Base-by-base conservation (phyloP, 2,797 vertebrate genomes). In the Lithobates pipiens region DNA sequence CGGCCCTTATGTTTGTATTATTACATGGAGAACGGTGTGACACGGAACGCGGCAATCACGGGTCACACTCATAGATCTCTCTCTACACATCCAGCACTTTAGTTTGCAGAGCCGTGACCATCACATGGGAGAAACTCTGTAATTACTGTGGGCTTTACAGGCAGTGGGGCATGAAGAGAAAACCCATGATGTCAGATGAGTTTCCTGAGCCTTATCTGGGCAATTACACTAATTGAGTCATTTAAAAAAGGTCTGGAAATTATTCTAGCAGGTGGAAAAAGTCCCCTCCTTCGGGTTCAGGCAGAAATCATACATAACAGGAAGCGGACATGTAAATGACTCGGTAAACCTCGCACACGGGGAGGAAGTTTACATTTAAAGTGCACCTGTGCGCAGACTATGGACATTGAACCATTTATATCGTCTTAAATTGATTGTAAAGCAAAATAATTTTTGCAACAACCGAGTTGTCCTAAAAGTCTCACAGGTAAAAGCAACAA, bases 161-260 rank as follows among this genome's bases (percentile, higher is more conserved):
- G 10, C 42, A 67, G 27, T 29, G 36, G 15, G 61, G 5, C 68
- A 39, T 70, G 39, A 54, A 36, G 2, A 9, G 2, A 50, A 61
- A 54, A 36, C 34, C 68, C 67, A 57, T 70, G 44, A 71, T 25
- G 68, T 81, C 79, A 71, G 10, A 0, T 61, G 34, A 2, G 36
- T 69, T 81, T 81, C 69, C 79, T 81, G 46, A 27, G 23, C 25
- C 25, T 18, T 80, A 80, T 80, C 69, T 81, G 69, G 42, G 32
- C 34, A 81, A 54, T 50, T 13, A 79, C 25, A 46, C 39, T 29
- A 11, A 65, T 61, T 11, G 44, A 1, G 15, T 13, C 23, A 36
- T 9, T 68, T 18, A 80, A 9, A 72, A 72, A 11, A 6, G 32
- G n/a, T 57, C 10, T 70, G 79, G 79, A 80, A 81, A 72, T 57